Evolutionary conservation across 2,797 vertebrate species (phyloP), one percentile per base, ranked within the genome.

Genomic region (Ctenochaetus hawaiiensis): DNA sequence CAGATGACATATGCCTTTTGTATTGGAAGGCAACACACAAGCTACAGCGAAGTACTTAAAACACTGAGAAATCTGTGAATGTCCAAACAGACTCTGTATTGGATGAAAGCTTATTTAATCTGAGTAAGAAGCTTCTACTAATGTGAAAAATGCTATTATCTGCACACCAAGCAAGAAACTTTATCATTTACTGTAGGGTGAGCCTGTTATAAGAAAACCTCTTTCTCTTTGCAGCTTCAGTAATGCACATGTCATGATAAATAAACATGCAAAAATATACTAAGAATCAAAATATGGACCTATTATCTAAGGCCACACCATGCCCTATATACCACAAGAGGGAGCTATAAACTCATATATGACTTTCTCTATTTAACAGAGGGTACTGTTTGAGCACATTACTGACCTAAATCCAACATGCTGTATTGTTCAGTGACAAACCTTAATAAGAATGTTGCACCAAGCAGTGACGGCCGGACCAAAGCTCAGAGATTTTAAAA

Each of bases 281-380:
- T 47, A 30, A 43, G 9, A 41, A 18, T 7, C 23, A n/a, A 43
- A 30, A 14, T 17, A 12, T 2, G 2, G 6, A 54, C 17, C 6
- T 44, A 47, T 52, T 65, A 61, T 61, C 17, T n/a, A 2, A 43
- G 12, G 45, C 39, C 13, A 30, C 30, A 45, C 0, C 18, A 39
- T 17, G 26, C 6, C 4, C 58, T 44, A 65, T 63, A 48, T 67
- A 84, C 13, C 92, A 93, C 90, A 84, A 91, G 92, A 90, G 88
- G 93, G 91, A 63, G 92, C 90, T 80, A 81, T 53, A 72, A 60
- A 73, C 68, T 81, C 71, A 77, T 45, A 37, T 34, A 69, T 49
- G 16, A 2, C 20, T 39, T 47, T 16, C 22, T 49, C 5, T 8
- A 10, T 6, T 44, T 76, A 26, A 72, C 22, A 65, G 23, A 67